phyloP scores from a whole-genome alignment of 2,888 invertebrate species.

The Hemaris fuciformis region DNA sequence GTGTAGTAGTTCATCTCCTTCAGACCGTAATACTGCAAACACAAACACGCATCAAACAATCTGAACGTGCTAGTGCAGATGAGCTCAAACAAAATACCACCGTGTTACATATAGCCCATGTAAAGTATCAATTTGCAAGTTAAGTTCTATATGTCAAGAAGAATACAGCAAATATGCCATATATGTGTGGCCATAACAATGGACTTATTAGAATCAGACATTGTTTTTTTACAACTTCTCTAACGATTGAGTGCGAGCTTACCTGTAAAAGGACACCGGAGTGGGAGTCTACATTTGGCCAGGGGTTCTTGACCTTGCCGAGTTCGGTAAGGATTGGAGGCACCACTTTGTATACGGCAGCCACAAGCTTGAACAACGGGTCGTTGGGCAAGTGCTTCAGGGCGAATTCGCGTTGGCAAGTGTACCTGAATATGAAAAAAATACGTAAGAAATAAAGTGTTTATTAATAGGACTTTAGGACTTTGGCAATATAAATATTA shows the following conservation, averaged over 20 bases:
- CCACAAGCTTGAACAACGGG: conserved; percentile 94
- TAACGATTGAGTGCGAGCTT: conserved; percentile 6
- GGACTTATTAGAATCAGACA: not conserved
- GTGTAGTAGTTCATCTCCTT: conserved; percentile 97
- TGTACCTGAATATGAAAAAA: conserved; percentile 79
- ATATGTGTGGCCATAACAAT: too few species aligned
- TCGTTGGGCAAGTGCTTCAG: conserved; percentile 96
- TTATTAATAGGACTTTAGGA: too few species aligned
- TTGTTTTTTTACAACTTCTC: not conserved
- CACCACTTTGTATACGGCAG: conserved; percentile 94
- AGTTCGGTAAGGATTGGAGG: conserved; percentile 95
- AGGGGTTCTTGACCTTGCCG: conserved; percentile 98
- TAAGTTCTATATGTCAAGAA: too few species aligned
- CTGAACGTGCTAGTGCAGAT: not conserved
- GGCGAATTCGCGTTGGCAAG: conserved; percentile 96
- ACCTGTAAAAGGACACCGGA: conserved; percentile 96
- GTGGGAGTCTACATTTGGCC: conserved; percentile 99
- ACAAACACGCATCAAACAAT: conserved; percentile 31
- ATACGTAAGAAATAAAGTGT: not conserved
- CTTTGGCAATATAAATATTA: too few species aligned
- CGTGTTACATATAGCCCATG: too few species aligned
- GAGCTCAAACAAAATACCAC: too few species aligned
- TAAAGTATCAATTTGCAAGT: too few species aligned
- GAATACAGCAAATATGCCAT: too few species aligned
- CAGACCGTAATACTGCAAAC: conserved; percentile 90